Evolutionary conservation across 1,140 invertebrate species (phyloP), one percentile per base, ranked within the genome.

Genomic region (Gonatopus flavifemur): DNA sequence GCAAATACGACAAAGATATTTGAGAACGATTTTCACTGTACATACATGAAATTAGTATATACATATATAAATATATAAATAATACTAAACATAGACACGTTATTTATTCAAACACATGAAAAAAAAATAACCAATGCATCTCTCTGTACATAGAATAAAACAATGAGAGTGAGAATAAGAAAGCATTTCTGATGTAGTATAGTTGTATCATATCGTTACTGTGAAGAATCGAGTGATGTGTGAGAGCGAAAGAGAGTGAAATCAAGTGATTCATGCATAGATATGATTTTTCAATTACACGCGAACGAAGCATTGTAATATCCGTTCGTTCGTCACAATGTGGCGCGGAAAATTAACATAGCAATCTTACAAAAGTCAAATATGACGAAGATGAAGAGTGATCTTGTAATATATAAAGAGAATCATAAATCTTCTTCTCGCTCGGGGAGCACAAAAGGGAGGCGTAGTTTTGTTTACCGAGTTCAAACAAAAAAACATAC

Each of bases 201-300:
- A 66, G 54, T 48, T 69, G 66, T 69, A 68, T 38, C 62, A 67
- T 67, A 66, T 66, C 61, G 62, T 69, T 68, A 52, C 56, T 39
- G 42, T 55, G 32, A 60, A n/a, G n/a, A n/a, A n/a, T 9, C 6
- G 36, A 28, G 33, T 39, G 49, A 36, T 21, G 32, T 22, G 49
- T 36, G 39, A 37, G 35, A 4, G 13, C 16, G 36, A 38, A 19
- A 38, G 36, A 38, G 10, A 38, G 16, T 18, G 36, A 38, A 19
- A 19, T 3, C 15, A 19, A 38, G 16, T 48, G 35, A 59, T 59
- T 18, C 33, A 21, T 39, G 49, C 25, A 28, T 60, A 51, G 53
- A n/a, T n/a, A 62, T 57, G 57, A 57, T 62, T 62, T 62, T 63
- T 63, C 58, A 63, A 55, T 63, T 63, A 63, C 62, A 40, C 16